A percentile compares a stretch with the other conserved stretches of the same genome.
Evolutionary conservation across 2,888 invertebrate species (phyloP).

Genomic region (Yponomeuta evonymella): DNA sequence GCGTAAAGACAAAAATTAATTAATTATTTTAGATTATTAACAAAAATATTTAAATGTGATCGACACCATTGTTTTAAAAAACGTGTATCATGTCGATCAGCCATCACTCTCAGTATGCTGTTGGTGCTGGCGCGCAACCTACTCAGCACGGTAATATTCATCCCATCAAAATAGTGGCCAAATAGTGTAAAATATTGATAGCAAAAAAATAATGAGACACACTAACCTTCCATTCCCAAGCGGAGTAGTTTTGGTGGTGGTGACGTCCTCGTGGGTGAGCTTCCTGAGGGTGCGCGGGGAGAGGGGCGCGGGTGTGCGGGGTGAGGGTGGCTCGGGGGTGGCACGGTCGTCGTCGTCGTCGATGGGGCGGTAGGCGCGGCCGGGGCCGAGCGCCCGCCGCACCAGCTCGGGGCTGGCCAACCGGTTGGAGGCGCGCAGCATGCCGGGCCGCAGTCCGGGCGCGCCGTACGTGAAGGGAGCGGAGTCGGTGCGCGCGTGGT

Average conservation of each 20-base stretch:
- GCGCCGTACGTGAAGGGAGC: slow-evolving; percentile 93
- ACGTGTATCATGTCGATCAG: too few relatives aligned
- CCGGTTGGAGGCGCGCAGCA: slow-evolving; percentile 83
- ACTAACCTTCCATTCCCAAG: slow-evolving; percentile 61
- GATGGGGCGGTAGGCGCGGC: slow-evolving; percentile 53
- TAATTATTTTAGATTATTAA: too few relatives aligned
- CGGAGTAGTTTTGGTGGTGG: slow-evolving; percentile 47
- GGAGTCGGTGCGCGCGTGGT: slow-evolving; percentile 93
- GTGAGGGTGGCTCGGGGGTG: slow-evolving; percentile 48
- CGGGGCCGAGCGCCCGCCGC: slow-evolving; percentile 79
- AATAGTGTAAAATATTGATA: background rate
- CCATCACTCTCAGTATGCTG: too few relatives aligned
- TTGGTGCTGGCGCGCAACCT: too few relatives aligned
- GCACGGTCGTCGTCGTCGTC: slow-evolving; percentile 62
- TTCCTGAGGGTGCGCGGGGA: slow-evolving; percentile 58
- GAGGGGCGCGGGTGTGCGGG: slow-evolving; percentile 31
- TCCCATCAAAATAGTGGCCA: background rate
- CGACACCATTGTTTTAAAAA: too few relatives aligned
- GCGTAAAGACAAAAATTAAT: too few relatives aligned
- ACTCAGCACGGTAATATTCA: background rate
- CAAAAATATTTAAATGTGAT: too few relatives aligned
- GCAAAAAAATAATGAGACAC: slow-evolving; percentile 5
- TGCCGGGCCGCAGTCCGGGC: slow-evolving; percentile 74
- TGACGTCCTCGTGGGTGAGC: slow-evolving; percentile 59
- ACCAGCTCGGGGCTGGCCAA: slow-evolving; percentile 90